These are phyloP conservation scores for Watersipora subatra DNA, from an alignment of 1,140 invertebrate species.

Conservation along the genomic window DNA sequence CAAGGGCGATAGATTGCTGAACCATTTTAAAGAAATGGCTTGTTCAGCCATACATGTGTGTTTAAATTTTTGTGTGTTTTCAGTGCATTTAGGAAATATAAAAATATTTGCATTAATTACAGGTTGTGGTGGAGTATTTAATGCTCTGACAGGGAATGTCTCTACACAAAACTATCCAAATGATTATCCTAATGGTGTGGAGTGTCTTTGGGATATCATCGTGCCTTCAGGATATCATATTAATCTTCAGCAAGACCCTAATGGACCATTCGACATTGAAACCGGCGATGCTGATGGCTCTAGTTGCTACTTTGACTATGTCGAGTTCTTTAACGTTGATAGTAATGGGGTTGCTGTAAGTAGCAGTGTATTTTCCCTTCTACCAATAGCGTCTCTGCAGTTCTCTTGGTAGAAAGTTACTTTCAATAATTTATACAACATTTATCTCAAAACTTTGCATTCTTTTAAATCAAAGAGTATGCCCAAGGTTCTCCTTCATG, in stretches of 20 bases:
- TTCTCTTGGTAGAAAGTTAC: too few relatives aligned
- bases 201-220: conserved; percentile 90
- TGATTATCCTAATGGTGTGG: conserved; percentile 73
- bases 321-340: background rate
- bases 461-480: too few relatives aligned
- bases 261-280: conserved; percentile 39
- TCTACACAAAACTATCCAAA: conserved; percentile 84
- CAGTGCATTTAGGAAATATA: too few relatives aligned
- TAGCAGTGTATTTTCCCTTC: background rate
- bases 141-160: conserved; percentile 53
- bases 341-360: background rate
- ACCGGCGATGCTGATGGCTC: background rate
- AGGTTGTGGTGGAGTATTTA: conserved; percentile 67
- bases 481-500: too few relatives aligned
- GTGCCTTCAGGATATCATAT: conserved; percentile 85
- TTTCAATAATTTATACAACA: too few relatives aligned
- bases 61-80: too few relatives aligned
- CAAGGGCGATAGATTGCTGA: too few relatives aligned
- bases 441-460: too few relatives aligned
- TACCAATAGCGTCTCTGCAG: too few relatives aligned
- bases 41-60: too few relatives aligned
- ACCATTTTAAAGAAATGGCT: too few relatives aligned
- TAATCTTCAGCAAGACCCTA: conserved; percentile 56
- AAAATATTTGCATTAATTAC: background rate
- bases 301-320: background rate